phyloP scores from a whole-genome alignment of 2,888 invertebrate genomes.

The Ormyrus thymus region DNA sequence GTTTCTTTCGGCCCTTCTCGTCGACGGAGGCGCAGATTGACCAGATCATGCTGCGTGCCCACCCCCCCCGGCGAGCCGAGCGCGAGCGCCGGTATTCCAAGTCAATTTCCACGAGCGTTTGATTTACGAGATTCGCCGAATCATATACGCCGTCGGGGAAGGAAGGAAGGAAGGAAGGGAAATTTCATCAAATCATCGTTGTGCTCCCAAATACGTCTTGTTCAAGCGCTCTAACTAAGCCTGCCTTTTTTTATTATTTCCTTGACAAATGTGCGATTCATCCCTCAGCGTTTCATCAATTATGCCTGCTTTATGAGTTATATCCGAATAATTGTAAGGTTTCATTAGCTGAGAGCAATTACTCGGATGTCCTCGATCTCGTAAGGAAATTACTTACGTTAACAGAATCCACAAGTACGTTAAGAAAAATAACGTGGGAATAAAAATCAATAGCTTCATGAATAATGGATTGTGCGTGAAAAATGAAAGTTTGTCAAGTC shows the following conservation, averaged over 20 bases:
- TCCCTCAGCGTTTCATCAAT: too few species aligned
- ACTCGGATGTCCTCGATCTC: too few species aligned
- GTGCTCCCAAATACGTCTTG: constrained; percentile 21
- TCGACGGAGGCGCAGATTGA: constrained; percentile 89
- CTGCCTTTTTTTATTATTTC: neutral
- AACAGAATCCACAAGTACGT: too few species aligned
- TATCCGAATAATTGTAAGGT: too few species aligned
- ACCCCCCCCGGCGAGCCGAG: neutral
- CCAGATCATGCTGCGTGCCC: constrained; percentile 83
- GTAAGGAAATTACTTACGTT: too few species aligned
- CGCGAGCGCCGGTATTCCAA: neutral
- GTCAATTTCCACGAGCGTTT: constrained; percentile 39
- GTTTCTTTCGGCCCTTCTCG: constrained; percentile 84
- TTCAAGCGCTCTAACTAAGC: neutral
- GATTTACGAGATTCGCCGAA: constrained; percentile 39
- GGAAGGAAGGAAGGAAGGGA: constrained; percentile 29
- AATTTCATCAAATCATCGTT: constrained; percentile 48
- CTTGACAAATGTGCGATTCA: neutral
- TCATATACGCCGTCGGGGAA: neutral
- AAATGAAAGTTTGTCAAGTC: too few species aligned
- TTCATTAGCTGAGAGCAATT: too few species aligned
- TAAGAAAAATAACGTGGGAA: too few species aligned
- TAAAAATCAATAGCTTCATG: too few species aligned
- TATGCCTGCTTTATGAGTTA: too few species aligned
- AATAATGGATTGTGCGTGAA: too few species aligned